These are phyloP conservation scores for Xyrauchen texanus DNA, from an alignment of 2,113 vertebrate genomes.

Conservation along the genomic window DNA sequence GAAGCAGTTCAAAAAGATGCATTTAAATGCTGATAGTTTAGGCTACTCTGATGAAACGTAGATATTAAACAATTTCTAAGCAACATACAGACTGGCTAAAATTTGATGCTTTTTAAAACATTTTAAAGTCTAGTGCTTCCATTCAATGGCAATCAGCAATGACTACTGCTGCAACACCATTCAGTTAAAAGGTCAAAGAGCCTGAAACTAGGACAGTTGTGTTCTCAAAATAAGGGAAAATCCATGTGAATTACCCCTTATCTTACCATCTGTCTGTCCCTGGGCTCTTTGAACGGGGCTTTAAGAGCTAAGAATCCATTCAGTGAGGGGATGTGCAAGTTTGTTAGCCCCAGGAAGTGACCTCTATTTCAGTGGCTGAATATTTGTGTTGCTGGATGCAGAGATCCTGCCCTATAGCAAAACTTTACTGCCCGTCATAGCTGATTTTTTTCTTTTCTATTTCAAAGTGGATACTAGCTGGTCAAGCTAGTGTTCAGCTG, in stretches of 20 bases:
- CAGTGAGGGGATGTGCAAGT: constrained; percentile 1
- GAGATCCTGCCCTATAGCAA: background rate
- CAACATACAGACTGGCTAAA: too few relatives aligned
- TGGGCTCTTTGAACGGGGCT: background rate
- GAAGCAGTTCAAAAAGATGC: background rate
- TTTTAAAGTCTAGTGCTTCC: background rate
- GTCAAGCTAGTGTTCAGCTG: too few relatives aligned
- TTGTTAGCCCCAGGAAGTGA: constrained; percentile 11
- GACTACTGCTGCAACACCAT: background rate
- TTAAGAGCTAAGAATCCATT: constrained; percentile 17
- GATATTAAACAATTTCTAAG: too few relatives aligned
- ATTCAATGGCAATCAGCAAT: background rate
- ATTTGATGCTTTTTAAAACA: constrained; percentile 17
- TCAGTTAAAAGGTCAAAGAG: constrained; percentile 14
- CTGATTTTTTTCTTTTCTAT: too few relatives aligned
- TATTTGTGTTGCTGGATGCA: constrained; percentile 7
- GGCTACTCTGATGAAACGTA: too few relatives aligned
- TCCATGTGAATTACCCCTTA: background rate
- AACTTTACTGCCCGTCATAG: too few relatives aligned
- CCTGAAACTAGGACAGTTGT: constrained; percentile 10
- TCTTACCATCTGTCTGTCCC: constrained; percentile 1
- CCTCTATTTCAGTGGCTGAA: constrained; percentile 22
- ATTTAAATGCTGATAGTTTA: constrained; percentile 11
- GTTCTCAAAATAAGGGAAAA: background rate
- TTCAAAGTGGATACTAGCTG: too few relatives aligned